Evolutionary conservation across 2,888 invertebrate genomes (phyloP).

Genomic region (Pollenia amentaria): DNA sequence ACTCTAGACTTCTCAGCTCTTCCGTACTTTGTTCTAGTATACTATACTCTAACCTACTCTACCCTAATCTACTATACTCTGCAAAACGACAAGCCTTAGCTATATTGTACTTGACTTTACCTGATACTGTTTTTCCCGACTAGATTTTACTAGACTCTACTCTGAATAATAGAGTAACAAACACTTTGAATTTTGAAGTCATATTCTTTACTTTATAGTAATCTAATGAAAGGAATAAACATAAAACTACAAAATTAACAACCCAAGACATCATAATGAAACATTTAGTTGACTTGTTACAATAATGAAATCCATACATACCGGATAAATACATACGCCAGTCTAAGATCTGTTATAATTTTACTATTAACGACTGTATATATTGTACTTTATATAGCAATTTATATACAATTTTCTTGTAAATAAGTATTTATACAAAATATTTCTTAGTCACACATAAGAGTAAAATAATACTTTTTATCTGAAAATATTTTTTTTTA

Average conservation of each 20-base stretch:
- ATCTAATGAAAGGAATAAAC: background rate
- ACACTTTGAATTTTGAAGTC: background rate
- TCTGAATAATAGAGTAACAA: background rate
- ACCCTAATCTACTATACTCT: background rate
- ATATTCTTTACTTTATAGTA: background rate
- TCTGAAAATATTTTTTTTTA: background rate
- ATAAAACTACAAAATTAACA: constrained; percentile 46
- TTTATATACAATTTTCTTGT: constrained; percentile 16
- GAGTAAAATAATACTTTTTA: background rate
- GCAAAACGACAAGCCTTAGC: too few species aligned
- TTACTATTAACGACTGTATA: constrained; percentile 31
- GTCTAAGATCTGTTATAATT: constrained; percentile 29
- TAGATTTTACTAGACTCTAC: too few species aligned
- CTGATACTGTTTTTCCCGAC: too few species aligned
- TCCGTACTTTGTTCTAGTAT: background rate
- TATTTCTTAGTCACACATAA: background rate
- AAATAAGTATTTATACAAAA: background rate
- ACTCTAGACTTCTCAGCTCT: background rate
- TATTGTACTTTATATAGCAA: constrained; percentile 39
- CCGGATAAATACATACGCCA: background rate
- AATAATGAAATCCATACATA: constrained; percentile 22
- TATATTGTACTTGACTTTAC: too few species aligned
- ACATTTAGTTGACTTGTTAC: constrained; percentile 49
- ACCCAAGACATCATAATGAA: constrained; percentile 57
- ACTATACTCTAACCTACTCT: constrained; percentile 2